A percentile compares a stretch with the other conserved stretches of the same genome.
phyloP scores from a whole-genome alignment of 1,140 invertebrate genomes.

The Hylyphantes graminicola region DNA sequence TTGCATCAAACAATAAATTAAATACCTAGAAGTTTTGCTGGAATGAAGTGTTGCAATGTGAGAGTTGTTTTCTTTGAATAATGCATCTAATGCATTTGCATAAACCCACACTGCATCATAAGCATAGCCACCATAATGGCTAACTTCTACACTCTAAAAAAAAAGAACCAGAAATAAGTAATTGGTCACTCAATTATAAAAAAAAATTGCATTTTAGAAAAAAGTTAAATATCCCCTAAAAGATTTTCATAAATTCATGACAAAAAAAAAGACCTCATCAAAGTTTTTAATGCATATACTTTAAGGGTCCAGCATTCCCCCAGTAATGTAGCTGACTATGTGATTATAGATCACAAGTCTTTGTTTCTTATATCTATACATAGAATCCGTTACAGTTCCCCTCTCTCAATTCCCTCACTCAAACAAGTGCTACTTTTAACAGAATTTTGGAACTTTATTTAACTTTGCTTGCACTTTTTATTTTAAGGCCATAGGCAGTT shows the following conservation, averaged over 20 bases:
- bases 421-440: too few relatives aligned
- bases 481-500: too few relatives aligned
- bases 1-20: not conserved
- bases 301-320: too few relatives aligned
- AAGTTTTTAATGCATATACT: not conserved
- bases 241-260: not conserved
- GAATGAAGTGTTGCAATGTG: constrained; percentile 74
- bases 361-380: too few relatives aligned
- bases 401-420: too few relatives aligned
- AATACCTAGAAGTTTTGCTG: constrained; percentile 72
- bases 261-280: too few relatives aligned
- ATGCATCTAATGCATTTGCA: constrained; percentile 77
- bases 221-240: not conserved
- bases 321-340: too few relatives aligned
- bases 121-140: constrained; percentile 79
- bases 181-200: not conserved
- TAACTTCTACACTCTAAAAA: constrained; percentile 63
- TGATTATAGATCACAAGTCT: too few relatives aligned
- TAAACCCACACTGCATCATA: constrained; percentile 90
- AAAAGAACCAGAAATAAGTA: not conserved
- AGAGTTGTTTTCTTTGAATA: constrained; percentile 73
- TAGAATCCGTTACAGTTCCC: too few relatives aligned
- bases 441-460: too few relatives aligned
- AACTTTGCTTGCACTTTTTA: too few relatives aligned
- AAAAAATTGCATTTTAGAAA: not conserved